Evolutionary conservation across 2,888 invertebrate species (phyloP).

Genomic region (Idaea aversata): DNA sequence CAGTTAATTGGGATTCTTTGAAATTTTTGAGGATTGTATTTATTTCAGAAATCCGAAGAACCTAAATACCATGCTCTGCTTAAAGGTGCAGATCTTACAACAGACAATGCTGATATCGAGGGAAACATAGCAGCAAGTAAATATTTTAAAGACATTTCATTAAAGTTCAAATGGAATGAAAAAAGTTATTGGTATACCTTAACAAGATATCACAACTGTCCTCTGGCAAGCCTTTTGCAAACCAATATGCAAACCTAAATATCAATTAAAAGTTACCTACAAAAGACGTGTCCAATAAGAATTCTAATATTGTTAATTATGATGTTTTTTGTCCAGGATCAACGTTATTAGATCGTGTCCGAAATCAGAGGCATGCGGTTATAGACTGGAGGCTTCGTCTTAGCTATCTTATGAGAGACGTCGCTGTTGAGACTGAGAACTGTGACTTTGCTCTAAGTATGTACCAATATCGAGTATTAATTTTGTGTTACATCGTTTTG

Average conservation of each 20-base stretch:
- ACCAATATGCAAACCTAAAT: no score
- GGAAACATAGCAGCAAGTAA: conserved; percentile 51
- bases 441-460: conserved; percentile 89
- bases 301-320: background rate
- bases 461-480: no score
- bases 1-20: no score
- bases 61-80: conserved; percentile 80
- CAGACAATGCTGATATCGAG: conserved; percentile 61
- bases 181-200: no score
- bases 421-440: conserved; percentile 82
- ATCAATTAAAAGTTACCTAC: no score
- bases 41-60: conserved; percentile 77
- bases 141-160: background rate
- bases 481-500: no score
- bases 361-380: conserved; percentile 84
- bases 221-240: no score
- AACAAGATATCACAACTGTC: no score
- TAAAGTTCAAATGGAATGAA: no score
- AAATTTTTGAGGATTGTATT: conserved; percentile 16
- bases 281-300: no score
- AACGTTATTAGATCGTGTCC: conserved; percentile 77
- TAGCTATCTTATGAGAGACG: conserved; percentile 85
- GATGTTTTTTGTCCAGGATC: conserved; percentile 24
- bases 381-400: conserved; percentile 92
- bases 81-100: conserved; percentile 75